A percentile compares a stretch with the other conserved stretches of the same genome.
These are phyloP conservation scores for Creontiades dilutus DNA, from an alignment of 2,888 invertebrate species.

Conservation along the genomic window DNA sequence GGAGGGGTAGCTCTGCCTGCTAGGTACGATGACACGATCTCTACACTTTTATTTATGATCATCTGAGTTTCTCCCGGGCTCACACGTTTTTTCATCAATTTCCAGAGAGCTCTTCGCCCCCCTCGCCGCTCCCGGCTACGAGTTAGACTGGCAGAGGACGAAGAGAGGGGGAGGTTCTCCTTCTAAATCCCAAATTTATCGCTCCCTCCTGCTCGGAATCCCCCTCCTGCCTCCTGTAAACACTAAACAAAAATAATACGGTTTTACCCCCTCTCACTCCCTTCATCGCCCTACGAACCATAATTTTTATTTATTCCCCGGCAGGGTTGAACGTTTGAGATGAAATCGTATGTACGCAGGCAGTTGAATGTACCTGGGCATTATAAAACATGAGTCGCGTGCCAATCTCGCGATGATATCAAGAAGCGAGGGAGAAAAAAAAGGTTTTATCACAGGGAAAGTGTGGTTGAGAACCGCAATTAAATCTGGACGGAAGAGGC, in stretches of 20 bases:
- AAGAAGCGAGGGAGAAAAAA: too few species aligned
- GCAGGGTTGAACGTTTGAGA: too few species aligned
- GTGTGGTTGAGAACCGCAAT: too few species aligned
- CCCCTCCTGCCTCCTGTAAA: slow-evolving; percentile 18
- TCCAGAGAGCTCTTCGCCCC: not conserved
- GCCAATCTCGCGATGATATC: too few species aligned
- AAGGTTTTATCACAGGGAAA: too few species aligned
- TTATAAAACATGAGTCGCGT: too few species aligned
- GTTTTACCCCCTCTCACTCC: not conserved
- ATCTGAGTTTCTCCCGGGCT: slow-evolving; percentile 62
- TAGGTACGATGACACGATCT: slow-evolving; percentile 64
- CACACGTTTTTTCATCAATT: slow-evolving; percentile 62
- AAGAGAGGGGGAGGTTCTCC: not conserved
- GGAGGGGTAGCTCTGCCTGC: not conserved
- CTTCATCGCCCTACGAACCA: not conserved
- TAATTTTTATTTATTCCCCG: not conserved
- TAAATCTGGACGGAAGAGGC: too few species aligned
- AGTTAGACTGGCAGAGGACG: not conserved
- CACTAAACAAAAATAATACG: slow-evolving; percentile 29
- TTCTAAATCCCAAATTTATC: slow-evolving; percentile 57
- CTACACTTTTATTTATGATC: slow-evolving; percentile 61
- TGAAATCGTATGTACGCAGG: too few species aligned
- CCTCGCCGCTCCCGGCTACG: not conserved
- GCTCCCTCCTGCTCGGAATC: not conserved
- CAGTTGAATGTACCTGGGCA: too few species aligned